These are phyloP conservation scores for Phoebastria nigripes DNA, from an alignment of 2,797 vertebrate genomes.

Conservation along the genomic window DNA sequence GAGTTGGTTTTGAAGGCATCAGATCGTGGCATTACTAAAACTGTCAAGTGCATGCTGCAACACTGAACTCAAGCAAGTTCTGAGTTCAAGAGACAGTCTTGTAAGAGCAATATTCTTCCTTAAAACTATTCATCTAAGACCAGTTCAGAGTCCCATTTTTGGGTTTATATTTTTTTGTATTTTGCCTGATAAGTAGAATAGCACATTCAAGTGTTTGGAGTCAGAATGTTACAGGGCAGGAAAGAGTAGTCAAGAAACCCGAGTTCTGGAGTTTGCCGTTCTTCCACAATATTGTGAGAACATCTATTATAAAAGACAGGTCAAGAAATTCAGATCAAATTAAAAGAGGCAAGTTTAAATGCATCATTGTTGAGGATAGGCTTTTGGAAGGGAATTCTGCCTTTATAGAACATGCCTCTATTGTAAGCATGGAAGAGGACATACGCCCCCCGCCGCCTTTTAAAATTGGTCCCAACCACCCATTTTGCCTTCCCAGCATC, in stretches of 20 bases:
- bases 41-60: neutral
- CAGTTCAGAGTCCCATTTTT: neutral
- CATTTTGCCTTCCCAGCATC: no score
- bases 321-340: neutral
- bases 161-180: neutral
- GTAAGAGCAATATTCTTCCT: neutral
- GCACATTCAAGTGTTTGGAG: neutral
- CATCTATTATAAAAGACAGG: rapidly evolving
- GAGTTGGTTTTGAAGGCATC: neutral
- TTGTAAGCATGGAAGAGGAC: neutral
- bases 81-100: neutral
- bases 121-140: neutral
- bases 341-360: neutral
- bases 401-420: neutral
- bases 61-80: neutral
- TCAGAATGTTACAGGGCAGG: neutral
- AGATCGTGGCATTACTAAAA: neutral
- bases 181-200: neutral
- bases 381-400: neutral
- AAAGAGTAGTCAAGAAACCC: neutral
- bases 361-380: neutral
- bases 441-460: no score
- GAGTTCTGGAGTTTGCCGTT: neutral
- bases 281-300: neutral
- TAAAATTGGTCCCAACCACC: neutral